phyloP scores from a whole-genome alignment of 2,797 vertebrate genomes.

The Cercopithecus petaurista region DNA sequence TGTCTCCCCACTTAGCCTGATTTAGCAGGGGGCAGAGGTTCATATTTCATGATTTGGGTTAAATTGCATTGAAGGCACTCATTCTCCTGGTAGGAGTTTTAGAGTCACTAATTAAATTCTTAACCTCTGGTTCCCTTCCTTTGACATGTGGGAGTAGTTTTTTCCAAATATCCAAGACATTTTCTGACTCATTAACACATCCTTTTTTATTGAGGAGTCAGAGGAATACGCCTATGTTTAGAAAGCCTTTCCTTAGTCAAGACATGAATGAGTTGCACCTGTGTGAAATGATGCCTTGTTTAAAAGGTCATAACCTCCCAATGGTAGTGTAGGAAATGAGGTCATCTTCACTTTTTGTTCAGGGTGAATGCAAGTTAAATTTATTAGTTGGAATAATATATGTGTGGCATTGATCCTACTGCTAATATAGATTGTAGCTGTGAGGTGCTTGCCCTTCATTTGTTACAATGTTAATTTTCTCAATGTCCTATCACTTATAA shows the following conservation, averaged over 20 bases:
- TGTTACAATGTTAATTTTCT: neutral
- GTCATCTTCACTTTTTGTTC: slow-evolving; percentile 22
- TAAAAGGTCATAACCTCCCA: neutral
- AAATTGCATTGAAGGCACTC: neutral
- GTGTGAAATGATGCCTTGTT: neutral
- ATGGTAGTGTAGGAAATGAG: neutral
- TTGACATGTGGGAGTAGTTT: neutral
- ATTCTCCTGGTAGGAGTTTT: neutral
- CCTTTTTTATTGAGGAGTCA: slow-evolving; percentile 17
- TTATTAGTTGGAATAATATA: neutral
- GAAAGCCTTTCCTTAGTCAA: slow-evolving; percentile 26
- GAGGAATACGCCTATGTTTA: neutral
- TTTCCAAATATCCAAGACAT: slow-evolving; percentile 28
- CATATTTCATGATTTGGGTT: neutral
- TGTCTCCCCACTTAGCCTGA: neutral
- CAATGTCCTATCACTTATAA: neutral
- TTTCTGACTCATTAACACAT: slow-evolving; percentile 48
- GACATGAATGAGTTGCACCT: slow-evolving; percentile 22
- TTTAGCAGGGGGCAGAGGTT: neutral
- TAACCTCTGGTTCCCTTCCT: neutral
- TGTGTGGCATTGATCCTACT: neutral
- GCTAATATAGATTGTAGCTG: neutral
- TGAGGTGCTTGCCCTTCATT: neutral
- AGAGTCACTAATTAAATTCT: slow-evolving; percentile 40
- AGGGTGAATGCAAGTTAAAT: neutral